Percentiles rank a stretch among this genome's conserved stretches.
Evolutionary conservation across 2,113 vertebrate species (phyloP).

Genomic region (Tringa solitaria): DNA sequence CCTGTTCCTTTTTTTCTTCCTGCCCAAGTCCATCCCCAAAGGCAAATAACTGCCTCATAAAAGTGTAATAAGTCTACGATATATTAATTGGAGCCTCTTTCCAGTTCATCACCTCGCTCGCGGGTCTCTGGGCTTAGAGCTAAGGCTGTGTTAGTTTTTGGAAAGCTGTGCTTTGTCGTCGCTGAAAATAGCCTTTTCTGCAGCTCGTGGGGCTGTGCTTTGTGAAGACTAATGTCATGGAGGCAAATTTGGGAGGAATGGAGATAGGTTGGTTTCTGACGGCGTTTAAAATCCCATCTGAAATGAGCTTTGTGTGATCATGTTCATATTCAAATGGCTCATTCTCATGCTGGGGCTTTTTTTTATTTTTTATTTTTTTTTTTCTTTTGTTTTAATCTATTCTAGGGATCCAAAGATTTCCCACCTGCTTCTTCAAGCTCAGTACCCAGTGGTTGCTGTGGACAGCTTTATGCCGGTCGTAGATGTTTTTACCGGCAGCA

Average conservation of each 20-base stretch:
- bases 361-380: neutral
- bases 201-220: neutral
- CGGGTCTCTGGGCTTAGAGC: neutral
- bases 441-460: slow-evolving; percentile 90
- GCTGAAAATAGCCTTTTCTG: neutral
- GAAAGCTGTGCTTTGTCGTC: neutral
- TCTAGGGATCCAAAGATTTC: slow-evolving; percentile 84
- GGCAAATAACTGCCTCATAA: neutral
- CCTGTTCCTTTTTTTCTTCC: neutral
- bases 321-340: neutral
- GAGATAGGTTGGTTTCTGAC: neutral
- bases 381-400: neutral
- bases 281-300: neutral
- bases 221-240: neutral
- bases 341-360: neutral
- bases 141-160: neutral
- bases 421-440: slow-evolving; percentile 86
- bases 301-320: neutral
- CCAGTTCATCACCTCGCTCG: fast-evolving
- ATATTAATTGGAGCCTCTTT: neutral
- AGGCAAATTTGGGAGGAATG: neutral
- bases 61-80: fast-evolving
- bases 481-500: slow-evolving; percentile 85
- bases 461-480: slow-evolving; percentile 87
- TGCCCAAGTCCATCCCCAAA: neutral